Evolutionary conservation across 2,797 vertebrate species (phyloP).

Genomic region (Myotis pilosus): DNA sequence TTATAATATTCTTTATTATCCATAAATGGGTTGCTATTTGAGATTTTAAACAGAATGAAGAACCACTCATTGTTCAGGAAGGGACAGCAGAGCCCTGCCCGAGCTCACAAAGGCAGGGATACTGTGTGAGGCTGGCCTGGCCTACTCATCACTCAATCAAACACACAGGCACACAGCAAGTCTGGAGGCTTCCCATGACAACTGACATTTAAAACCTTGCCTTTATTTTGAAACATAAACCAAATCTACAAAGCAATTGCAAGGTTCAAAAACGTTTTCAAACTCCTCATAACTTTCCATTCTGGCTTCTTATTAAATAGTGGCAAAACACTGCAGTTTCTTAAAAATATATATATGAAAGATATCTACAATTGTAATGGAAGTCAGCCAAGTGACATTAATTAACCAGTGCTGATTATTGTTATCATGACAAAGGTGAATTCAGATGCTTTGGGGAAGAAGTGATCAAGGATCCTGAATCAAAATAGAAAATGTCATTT

Average conservation of each 20-base stretch:
- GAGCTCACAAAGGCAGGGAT: not conserved
- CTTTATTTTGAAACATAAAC: conserved; percentile 13
- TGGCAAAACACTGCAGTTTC: not conserved
- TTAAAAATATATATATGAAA: not conserved
- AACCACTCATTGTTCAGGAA: not conserved
- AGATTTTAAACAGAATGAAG: not conserved
- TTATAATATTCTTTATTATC: too few species aligned
- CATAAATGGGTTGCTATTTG: not conserved
- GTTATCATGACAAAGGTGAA: not conserved
- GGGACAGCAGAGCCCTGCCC: not conserved
- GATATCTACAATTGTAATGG: not conserved
- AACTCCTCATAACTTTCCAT: not conserved
- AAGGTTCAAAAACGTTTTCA: not conserved
- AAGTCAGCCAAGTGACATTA: not conserved
- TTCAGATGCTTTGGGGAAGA: not conserved
- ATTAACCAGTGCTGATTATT: not conserved
- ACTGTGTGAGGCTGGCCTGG: not conserved
- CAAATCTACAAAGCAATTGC: not conserved
- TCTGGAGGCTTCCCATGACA: not conserved
- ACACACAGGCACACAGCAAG: not conserved
- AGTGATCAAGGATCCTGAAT: not conserved
- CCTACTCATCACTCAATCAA: not conserved
- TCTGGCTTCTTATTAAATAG: not conserved
- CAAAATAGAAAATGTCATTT: not conserved
- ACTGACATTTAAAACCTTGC: not conserved